Conservation (phyloP, 2,797 vertebrate species). For the Sebastolobus altivelis region DNA sequence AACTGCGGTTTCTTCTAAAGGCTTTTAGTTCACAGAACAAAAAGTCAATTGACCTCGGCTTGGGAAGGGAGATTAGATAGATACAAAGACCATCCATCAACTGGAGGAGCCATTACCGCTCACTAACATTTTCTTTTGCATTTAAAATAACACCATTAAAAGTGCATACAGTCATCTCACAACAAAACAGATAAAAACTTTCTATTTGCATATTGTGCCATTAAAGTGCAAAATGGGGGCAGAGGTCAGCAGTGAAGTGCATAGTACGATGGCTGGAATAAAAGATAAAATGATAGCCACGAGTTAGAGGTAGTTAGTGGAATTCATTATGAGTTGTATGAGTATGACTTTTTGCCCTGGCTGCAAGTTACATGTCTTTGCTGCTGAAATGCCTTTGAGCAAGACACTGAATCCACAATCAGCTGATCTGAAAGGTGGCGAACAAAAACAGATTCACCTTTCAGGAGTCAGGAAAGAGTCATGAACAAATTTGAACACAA, state of each 20-base stretch:
- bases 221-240: slow-evolving; percentile 25
- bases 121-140: slow-evolving; percentile 16
- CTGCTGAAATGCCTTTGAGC: slow-evolving; percentile 12
- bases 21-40: not conserved
- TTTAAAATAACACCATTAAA: slow-evolving; percentile 39
- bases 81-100: slow-evolving; percentile 40
- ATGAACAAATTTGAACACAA: not conserved
- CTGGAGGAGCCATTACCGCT: slow-evolving; percentile 13
- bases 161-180: slow-evolving; percentile 2
- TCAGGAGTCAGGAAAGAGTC: not conserved
- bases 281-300: slow-evolving; percentile 22
- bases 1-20: slow-evolving; percentile 28
- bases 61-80: not conserved
- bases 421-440: not conserved
- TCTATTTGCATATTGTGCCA: slow-evolving; percentile 32
- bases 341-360: slow-evolving; percentile 6
- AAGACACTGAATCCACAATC: not conserved
- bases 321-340: slow-evolving; percentile 29
- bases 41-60: slow-evolving; percentile 14
- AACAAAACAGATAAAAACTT: slow-evolving; percentile 41
- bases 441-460: not conserved
- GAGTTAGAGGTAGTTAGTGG: slow-evolving; percentile 7
- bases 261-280: slow-evolving; percentile 7
- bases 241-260: slow-evolving; percentile 44
- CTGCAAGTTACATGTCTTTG: not conserved